Evolutionary conservation across 2,113 vertebrate species (phyloP).

Genomic region (Alaudala cheleensis): DNA sequence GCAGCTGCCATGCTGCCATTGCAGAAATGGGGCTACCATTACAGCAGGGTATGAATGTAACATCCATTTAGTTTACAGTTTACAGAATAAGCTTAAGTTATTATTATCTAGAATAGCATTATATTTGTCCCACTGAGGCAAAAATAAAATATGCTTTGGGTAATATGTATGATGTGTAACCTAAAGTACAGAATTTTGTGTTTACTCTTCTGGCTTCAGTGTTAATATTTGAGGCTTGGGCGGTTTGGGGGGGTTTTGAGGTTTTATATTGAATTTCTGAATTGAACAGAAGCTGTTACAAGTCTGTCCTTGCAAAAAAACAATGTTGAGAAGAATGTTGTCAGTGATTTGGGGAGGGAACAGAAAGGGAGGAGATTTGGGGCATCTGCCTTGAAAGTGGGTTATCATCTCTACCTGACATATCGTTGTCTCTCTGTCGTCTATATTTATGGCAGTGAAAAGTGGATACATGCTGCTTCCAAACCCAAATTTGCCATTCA

Average conservation of each 20-base stretch:
- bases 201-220: not conserved
- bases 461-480: not conserved
- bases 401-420: not conserved
- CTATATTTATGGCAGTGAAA: not conserved
- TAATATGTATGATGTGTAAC: not conserved
- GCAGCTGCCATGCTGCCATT: not conserved
- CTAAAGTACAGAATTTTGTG: not conserved
- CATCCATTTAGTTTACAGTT: not conserved
- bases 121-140: not conserved
- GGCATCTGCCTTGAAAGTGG: not conserved
- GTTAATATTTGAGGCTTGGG: not conserved
- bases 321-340: not conserved
- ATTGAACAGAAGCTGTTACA: not conserved
- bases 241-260: rapidly evolving
- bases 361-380: not conserved
- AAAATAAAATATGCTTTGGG: not conserved
- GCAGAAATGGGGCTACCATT: not conserved
- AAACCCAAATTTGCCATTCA: not conserved
- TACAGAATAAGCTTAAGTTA: not conserved
- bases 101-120: not conserved
- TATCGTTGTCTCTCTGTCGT: not conserved
- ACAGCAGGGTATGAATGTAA: not conserved
- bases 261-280: not conserved
- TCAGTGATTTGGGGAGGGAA: not conserved
- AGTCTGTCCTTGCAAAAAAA: not conserved